Conservation (phyloP, 2,888 invertebrate genomes). For the Temnothorax rugatulus region DNA sequence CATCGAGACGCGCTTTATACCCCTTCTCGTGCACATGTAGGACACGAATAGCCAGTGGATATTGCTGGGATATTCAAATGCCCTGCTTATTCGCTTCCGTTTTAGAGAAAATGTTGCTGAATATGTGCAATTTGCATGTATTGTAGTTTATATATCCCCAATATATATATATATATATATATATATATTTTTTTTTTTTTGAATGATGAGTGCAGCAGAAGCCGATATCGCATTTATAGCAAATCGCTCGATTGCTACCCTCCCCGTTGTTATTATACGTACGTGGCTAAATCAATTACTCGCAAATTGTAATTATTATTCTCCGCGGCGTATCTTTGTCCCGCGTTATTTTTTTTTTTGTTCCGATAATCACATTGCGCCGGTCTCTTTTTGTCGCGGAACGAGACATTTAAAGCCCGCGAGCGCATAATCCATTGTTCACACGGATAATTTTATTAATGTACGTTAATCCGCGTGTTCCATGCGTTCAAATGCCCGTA, state of each 20-base stretch:
- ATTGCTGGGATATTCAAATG: conserved; percentile 58
- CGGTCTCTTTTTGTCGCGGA: conserved; percentile 52
- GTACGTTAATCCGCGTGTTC: conserved; percentile 73
- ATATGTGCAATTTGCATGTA: background rate
- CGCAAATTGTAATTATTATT: conserved; percentile 55
- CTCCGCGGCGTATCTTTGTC: conserved; percentile 53
- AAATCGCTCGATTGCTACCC: conserved; percentile 50
- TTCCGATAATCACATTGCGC: conserved; percentile 51
- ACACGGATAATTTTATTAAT: conserved; percentile 74
- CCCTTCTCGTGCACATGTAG: background rate
- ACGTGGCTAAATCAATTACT: conserved; percentile 50
- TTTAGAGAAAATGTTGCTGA: background rate
- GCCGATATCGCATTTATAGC: conserved; percentile 38
- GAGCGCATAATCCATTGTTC: conserved; percentile 62
- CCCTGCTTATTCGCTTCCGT: conserved; percentile 25
- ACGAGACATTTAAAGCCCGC: conserved; percentile 56
- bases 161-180: background rate
- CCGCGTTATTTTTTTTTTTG: conserved; percentile 49
- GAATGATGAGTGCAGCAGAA: conserved; percentile 8
- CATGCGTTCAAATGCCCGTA: conserved; percentile 72
- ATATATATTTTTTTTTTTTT: background rate
- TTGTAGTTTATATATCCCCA: background rate
- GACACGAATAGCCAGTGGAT: conserved; percentile 62
- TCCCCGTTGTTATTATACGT: conserved; percentile 51
- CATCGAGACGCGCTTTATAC: background rate